A percentile compares a stretch with the other conserved stretches of the same genome.
These are phyloP conservation scores for Peromyscus polionotus DNA, from an alignment of 2,113 vertebrate genomes.

Conservation along the genomic window DNA sequence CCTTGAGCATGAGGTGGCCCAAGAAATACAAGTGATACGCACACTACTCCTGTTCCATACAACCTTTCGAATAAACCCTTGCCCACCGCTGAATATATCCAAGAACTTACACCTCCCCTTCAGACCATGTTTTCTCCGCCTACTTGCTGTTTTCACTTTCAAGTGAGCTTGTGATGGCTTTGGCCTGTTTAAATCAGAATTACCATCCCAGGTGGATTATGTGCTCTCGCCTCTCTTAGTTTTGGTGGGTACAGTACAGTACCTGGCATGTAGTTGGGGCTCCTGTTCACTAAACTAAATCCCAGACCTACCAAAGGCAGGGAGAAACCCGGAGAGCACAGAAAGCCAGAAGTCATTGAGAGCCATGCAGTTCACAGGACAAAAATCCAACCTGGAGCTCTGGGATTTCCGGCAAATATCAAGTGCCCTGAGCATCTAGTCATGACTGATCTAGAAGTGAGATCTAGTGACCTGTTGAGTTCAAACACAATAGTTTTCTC, in stretches of 20 bases:
- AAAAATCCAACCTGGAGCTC: background rate
- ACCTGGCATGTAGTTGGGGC: background rate
- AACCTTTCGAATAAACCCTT: slow-evolving; percentile 35
- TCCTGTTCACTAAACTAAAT: background rate
- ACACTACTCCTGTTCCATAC: background rate
- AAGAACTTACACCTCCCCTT: background rate
- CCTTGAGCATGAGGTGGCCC: background rate
- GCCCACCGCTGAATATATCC: background rate
- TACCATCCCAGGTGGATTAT: background rate
- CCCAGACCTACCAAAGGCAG: background rate
- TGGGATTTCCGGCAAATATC: background rate
- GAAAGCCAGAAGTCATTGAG: background rate
- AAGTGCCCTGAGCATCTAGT: background rate
- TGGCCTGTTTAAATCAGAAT: background rate
- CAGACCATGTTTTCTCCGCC: slow-evolving; percentile 16
- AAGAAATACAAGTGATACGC: background rate
- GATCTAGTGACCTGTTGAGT: background rate
- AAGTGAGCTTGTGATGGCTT: background rate
- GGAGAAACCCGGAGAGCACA: background rate
- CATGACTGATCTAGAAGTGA: background rate
- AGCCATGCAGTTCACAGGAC: background rate
- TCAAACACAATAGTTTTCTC: background rate
- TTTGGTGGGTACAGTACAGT: background rate
- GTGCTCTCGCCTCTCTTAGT: background rate
- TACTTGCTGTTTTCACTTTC: background rate